These are phyloP conservation scores for Dyspetes luteomarginatus DNA, from an alignment of 2,888 invertebrate species.

Conservation along the genomic window DNA sequence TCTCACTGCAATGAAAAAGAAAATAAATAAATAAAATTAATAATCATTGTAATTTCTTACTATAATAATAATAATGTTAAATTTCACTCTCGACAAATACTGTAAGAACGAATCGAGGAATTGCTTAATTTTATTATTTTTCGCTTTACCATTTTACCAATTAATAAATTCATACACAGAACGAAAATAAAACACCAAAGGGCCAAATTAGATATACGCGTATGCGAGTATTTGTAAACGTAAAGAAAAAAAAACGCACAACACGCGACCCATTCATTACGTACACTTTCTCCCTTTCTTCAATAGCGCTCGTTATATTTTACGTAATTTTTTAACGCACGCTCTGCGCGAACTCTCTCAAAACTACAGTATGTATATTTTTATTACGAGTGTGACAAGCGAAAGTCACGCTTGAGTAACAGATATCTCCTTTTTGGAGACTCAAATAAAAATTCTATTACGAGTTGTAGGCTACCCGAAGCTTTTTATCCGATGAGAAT, in stretches of 20 bases:
- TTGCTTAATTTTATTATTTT: too few relatives aligned
- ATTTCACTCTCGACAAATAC: too few relatives aligned
- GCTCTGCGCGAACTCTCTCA: constrained; percentile 1
- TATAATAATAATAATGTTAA: constrained; percentile 8
- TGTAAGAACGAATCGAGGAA: too few relatives aligned
- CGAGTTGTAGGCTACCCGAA: background rate
- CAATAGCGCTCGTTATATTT: constrained; percentile 64
- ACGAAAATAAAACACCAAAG: too few relatives aligned
- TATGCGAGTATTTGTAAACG: background rate
- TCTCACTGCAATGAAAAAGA: constrained; percentile 70
- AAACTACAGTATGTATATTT: background rate
- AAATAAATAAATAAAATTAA: constrained; percentile 11
- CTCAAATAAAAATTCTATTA: background rate
- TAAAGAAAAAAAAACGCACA: constrained; percentile 12
- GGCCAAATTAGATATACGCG: too few relatives aligned
- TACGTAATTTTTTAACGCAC: constrained; percentile 47
- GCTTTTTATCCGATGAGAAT: background rate
- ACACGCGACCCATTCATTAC: constrained; percentile 56
- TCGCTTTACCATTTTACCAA: too few relatives aligned
- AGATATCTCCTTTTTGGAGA: background rate
- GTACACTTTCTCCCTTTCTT: constrained; percentile 67
- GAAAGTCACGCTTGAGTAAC: constrained; percentile 44
- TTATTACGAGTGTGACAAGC: constrained; percentile 35
- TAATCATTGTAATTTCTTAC: background rate
- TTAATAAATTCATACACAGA: too few relatives aligned